Conservation (phyloP, 2,797 vertebrate genomes). For the Sebastes nivosus region DNA sequence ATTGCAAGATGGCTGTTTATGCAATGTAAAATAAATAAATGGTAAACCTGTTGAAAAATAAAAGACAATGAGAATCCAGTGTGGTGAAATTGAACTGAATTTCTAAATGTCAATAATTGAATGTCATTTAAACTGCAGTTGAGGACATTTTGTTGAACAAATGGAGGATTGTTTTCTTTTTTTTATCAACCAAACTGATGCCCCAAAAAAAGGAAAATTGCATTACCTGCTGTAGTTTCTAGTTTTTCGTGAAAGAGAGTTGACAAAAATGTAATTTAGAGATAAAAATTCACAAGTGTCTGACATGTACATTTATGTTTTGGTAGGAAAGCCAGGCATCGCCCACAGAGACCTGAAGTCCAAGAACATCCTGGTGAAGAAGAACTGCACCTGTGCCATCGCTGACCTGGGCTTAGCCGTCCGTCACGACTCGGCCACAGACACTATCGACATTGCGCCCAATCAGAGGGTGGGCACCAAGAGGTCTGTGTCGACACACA, state of each 20-base stretch:
- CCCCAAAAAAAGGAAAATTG: not conserved
- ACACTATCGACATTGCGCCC: constrained; percentile 95
- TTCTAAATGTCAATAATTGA: not conserved
- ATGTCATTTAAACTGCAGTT: not conserved
- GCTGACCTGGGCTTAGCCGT: constrained; percentile 95
- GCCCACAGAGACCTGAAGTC: constrained; percentile 96
- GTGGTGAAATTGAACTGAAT: not conserved
- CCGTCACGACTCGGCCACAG: constrained; percentile 90
- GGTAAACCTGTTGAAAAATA: not conserved
- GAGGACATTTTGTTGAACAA: not conserved
- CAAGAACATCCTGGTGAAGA: constrained; percentile 97
- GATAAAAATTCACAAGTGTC: not conserved
- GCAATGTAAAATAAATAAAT: not conserved
- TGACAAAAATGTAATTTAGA: not conserved
- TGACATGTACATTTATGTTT: not conserved
- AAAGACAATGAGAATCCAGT: not conserved
- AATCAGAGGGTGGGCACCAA: constrained; percentile 96
- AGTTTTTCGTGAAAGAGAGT: not conserved
- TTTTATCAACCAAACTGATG: constrained; percentile 1
- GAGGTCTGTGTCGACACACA: constrained; percentile 77
- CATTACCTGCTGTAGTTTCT: not conserved
- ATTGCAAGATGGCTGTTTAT: not conserved
- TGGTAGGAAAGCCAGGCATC: constrained; percentile 93
- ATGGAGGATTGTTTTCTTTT: not conserved
- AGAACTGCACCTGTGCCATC: constrained; percentile 93